These are phyloP conservation scores for Operophtera brumata DNA, from an alignment of 2,888 invertebrate species.

Conservation along the genomic window DNA sequence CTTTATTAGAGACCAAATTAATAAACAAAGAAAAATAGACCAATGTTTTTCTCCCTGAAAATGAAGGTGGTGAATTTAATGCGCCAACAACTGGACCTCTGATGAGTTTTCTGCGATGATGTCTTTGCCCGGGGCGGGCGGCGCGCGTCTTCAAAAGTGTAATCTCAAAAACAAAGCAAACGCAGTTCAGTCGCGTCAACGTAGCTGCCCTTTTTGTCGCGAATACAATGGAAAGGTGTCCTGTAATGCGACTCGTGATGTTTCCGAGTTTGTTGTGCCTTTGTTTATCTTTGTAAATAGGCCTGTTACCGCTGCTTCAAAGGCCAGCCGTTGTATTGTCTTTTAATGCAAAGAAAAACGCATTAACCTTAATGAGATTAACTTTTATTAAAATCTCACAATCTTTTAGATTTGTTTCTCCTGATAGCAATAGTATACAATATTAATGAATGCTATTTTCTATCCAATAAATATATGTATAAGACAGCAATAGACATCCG, in stretches of 20 bases:
- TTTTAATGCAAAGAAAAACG: constrained; percentile 25
- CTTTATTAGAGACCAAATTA: no score
- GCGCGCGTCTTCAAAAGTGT: constrained; percentile 39
- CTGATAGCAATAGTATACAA: neutral
- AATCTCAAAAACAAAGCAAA: constrained; percentile 54
- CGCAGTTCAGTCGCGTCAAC: constrained; percentile 37
- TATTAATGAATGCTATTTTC: no score
- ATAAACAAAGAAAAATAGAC: no score
- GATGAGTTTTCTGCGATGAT: constrained; percentile 48
- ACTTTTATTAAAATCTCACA: constrained; percentile 15
- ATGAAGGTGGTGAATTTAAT: constrained; percentile 51
- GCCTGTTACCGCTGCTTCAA: constrained; percentile 25
- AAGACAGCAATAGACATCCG: no score
- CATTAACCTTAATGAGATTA: constrained; percentile 24
- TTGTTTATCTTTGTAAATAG: constrained; percentile 30
- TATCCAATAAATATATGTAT: no score
- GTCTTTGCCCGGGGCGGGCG: constrained; percentile 31
- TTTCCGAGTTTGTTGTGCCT: constrained; percentile 26
- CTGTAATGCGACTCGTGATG: constrained; percentile 39
- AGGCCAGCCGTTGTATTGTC: constrained; percentile 20
- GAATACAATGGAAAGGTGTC: constrained; percentile 42
- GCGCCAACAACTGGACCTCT: constrained; percentile 45
- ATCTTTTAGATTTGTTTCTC: neutral
- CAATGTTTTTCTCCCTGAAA: neutral
- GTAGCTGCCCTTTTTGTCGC: constrained; percentile 43